Conservation (phyloP, 2,113 vertebrate species). For the Marmota monax region DNA sequence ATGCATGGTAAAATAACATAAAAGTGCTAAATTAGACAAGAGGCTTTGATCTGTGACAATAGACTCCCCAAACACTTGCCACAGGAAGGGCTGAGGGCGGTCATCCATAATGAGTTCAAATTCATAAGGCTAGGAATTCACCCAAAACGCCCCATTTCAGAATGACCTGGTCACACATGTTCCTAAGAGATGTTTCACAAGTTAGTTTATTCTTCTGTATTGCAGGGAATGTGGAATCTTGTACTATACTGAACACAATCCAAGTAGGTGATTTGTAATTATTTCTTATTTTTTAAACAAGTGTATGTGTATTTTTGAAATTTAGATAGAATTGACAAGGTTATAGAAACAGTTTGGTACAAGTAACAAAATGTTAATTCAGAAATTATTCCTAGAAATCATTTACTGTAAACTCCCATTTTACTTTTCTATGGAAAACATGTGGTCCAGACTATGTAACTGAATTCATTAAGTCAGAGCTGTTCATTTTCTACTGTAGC, state of each 20-base stretch:
- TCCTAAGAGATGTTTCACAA: background rate
- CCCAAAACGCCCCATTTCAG: background rate
- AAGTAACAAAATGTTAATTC: constrained; percentile 8
- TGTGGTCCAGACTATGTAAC: background rate
- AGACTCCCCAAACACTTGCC: background rate
- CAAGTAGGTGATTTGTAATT: background rate
- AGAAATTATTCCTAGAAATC: background rate
- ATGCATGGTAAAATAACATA: background rate
- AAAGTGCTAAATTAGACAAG: background rate
- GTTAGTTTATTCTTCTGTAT: background rate
- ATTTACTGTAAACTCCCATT: background rate
- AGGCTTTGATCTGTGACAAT: background rate
- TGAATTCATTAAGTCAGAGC: background rate
- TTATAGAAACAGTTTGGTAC: background rate
- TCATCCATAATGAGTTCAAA: background rate
- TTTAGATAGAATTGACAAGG: background rate
- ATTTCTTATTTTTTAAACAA: constrained; percentile 28
- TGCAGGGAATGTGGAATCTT: background rate
- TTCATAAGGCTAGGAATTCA: background rate
- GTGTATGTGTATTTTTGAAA: background rate
- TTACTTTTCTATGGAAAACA: constrained; percentile 1
- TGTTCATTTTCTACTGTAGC: background rate
- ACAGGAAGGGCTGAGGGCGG: background rate
- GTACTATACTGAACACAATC: background rate
- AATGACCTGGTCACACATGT: background rate